Evolutionary conservation across 2,888 invertebrate species (phyloP).

Genomic region (Drosophila pseudotakahashii): DNA sequence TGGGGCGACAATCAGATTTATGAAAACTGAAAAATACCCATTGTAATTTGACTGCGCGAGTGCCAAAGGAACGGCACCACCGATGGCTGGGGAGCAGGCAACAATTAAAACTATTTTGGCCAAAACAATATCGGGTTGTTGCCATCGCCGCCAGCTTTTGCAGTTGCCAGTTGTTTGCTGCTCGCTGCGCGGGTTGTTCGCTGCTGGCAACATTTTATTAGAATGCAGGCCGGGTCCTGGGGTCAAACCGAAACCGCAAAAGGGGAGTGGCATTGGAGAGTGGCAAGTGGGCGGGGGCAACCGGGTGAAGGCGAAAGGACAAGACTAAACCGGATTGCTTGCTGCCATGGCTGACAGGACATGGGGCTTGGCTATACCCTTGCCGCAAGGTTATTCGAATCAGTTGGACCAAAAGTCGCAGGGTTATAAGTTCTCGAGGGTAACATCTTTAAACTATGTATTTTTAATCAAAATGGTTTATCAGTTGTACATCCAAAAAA

Average conservation of each 20-base stretch:
- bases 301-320: constrained; percentile 15
- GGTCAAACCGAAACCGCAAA: constrained; percentile 73
- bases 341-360: constrained; percentile 69
- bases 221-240: constrained; percentile 60
- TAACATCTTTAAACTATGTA: neutral
- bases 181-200: constrained; percentile 51
- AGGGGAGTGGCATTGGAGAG: constrained; percentile 3
- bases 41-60: constrained; percentile 58
- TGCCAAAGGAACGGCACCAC: constrained; percentile 20
- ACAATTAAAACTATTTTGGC: constrained; percentile 77
- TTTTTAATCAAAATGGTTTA: too few relatives aligned
- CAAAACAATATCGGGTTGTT: constrained; percentile 73
- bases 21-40: constrained; percentile 73
- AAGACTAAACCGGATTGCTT: constrained; percentile 77
- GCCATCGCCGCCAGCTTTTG: constrained; percentile 39
- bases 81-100: constrained; percentile 30
- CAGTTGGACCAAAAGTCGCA: neutral
- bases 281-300: constrained; percentile 7
- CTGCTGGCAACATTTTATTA: constrained; percentile 72
- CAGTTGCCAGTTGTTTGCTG: constrained; percentile 16
- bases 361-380: constrained; percentile 44
- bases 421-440: neutral
- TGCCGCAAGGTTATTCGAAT: constrained; percentile 22
- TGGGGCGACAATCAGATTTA: constrained; percentile 73
- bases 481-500: too few relatives aligned